phyloP scores from a whole-genome alignment of 2,113 vertebrate species.

The Pseudorectes ferrugineus region DNA sequence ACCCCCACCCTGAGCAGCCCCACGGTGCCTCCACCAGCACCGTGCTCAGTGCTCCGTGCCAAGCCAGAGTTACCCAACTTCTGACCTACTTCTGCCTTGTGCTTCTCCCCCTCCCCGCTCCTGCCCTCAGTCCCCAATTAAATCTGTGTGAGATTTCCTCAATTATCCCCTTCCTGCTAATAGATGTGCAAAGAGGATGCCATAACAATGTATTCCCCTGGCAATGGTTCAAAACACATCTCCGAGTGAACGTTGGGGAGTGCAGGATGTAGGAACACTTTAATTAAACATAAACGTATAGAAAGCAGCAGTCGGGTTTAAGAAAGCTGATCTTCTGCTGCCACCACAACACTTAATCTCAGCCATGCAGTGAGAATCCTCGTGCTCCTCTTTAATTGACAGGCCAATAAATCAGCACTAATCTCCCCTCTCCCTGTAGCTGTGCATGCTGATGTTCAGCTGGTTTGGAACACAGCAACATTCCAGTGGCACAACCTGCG shows the following conservation, averaged over 20 bases:
- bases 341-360: neutral
- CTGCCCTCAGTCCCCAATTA: slow-evolving; percentile 58
- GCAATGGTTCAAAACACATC: slow-evolving; percentile 42
- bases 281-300: slow-evolving; percentile 33
- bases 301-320: neutral
- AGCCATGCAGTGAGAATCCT: neutral
- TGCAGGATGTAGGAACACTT: slow-evolving; percentile 12
- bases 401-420: slow-evolving; percentile 32
- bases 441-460: slow-evolving; percentile 24
- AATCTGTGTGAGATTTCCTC: slow-evolving; percentile 51
- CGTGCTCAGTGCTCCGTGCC: neutral
- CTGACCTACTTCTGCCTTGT: neutral
- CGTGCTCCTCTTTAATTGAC: slow-evolving; percentile 11
- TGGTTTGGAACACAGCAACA: neutral
- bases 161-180: slow-evolving; percentile 58
- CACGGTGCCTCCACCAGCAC: neutral
- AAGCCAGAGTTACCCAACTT: neutral
- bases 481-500: neutral
- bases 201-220: slow-evolving; percentile 54
- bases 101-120: neutral
- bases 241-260: neutral
- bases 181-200: slow-evolving; percentile 53
- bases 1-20: neutral
- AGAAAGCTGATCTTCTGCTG: slow-evolving; percentile 2
- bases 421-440: neutral